phyloP scores from a whole-genome alignment of 1,140 invertebrate species.

The Halyomorpha halys region DNA sequence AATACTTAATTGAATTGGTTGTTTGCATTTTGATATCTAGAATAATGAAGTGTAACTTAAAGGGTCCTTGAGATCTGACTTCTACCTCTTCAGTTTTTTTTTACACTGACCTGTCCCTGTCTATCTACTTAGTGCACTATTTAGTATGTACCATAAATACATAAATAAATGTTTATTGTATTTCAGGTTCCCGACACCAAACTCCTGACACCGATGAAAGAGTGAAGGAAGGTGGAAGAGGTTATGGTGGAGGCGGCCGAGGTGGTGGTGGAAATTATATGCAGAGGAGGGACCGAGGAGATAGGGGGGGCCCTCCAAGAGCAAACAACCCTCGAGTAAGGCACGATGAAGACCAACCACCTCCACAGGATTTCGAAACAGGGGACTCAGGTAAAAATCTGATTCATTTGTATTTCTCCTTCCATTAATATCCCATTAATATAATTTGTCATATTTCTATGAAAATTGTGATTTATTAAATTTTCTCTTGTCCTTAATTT shows the following conservation, averaged over 20 bases:
- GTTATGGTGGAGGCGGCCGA: constrained; percentile 23
- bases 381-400: background rate
- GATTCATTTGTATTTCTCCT: background rate
- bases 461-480: too few relatives aligned
- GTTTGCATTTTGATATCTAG: too few relatives aligned
- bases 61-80: too few relatives aligned
- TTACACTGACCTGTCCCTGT: too few relatives aligned
- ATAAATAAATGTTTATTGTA: too few relatives aligned
- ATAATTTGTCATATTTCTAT: too few relatives aligned
- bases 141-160: too few relatives aligned
- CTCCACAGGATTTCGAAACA: constrained; percentile 12
- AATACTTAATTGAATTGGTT: too few relatives aligned
- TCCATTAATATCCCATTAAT: background rate
- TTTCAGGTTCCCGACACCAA: constrained; percentile 31
- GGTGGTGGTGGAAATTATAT: constrained; percentile 22
- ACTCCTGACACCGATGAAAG: constrained; percentile 32
- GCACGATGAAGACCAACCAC: constrained; percentile 19
- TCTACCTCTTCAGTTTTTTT: too few relatives aligned
- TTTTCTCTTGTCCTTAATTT: too few relatives aligned
- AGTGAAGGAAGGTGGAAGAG: constrained; percentile 21
- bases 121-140: too few relatives aligned
- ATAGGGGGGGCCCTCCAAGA: constrained; percentile 19
- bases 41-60: too few relatives aligned
- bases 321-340: background rate
- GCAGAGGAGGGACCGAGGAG: constrained; percentile 19